Evolutionary conservation across 2,888 invertebrate genomes (phyloP).

Genomic region (Pachydiplax longipennis): DNA sequence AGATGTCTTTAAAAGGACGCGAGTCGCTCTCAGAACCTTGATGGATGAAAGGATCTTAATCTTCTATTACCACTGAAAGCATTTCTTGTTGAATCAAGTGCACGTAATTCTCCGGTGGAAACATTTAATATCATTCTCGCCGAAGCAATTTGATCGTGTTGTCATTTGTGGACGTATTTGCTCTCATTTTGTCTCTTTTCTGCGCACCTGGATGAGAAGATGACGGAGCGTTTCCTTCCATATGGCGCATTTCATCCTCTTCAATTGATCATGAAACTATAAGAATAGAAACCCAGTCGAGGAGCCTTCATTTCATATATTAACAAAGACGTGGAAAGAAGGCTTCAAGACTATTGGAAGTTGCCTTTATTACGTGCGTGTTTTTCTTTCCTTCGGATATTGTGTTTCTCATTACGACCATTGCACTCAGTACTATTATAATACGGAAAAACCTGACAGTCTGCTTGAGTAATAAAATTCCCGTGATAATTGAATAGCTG

Average conservation of each 20-base stretch:
- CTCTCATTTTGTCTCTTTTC: neutral
- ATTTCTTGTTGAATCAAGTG: neutral
- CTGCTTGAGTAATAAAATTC: too few species aligned
- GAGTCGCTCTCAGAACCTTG: too few species aligned
- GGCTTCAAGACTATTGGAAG: too few species aligned
- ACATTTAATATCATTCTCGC: neutral
- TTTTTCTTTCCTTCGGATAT: too few species aligned
- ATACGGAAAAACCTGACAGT: too few species aligned
- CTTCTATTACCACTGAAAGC: neutral
- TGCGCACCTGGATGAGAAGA: neutral
- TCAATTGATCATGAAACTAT: neutral
- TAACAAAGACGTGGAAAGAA: too few species aligned
- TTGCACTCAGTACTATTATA: too few species aligned
- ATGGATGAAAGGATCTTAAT: neutral
- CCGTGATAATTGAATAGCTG: too few species aligned
- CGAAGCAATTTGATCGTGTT: neutral
- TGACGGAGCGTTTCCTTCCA: conserved; percentile 15
- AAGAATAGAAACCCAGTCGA: neutral
- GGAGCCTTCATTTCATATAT: neutral
- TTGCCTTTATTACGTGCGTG: too few species aligned
- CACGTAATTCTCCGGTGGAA: neutral
- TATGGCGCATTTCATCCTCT: neutral
- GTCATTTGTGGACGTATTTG: neutral
- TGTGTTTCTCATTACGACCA: too few species aligned
- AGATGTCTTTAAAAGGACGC: too few species aligned